Evolutionary conservation across 1,140 invertebrate species (phyloP), one percentile per base, ranked within the genome.

Genomic region (Drosophila mojavensis): DNA sequence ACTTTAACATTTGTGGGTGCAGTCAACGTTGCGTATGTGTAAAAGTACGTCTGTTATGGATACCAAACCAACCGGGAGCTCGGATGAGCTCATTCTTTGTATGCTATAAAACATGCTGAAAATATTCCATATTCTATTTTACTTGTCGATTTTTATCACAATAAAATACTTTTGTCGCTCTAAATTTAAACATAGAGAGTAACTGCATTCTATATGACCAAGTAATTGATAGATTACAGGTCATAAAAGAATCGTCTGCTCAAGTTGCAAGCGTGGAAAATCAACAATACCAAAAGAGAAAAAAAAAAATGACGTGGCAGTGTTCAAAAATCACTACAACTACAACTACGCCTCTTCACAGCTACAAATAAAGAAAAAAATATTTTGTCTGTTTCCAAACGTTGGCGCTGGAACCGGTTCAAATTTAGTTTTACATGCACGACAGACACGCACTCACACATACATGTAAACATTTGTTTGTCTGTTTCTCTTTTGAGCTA

Each of bases 31-130:
- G 66, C 54, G 82, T 79, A 50, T 62, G 41, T 60, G 60, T 47
- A 62, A 69, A 62, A 60, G 26, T 68, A 43, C 11, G 48, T 54
- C 33, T 5, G 11, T 17, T 50, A 24, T 50, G 10, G 43, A 30
- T 45, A 17, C 10, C 6, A 54, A 65, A 24, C 69, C 24, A 79
- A 75, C 30, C 48, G 59, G 56, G 48, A 26, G 20, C 13, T 13
- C 1, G 48, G 53, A 83, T 85, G 83, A 85, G 75, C 71, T 85
- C 78, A 81, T 80, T 75, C 47, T 39, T 56, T 62, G 75, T 58
- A 5, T 74, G 60, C 24, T 63, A 47, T 48, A 45, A 10, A 77
- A 75, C 33, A 56, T 47, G 24, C 47, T 4, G 4, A 11, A 11
- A 24, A 24, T 7, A 11, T 39, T 10, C 2, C 1, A 50, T 9